Percentiles rank a stretch among this genome's conserved stretches.
Evolutionary conservation across 2,888 invertebrate genomes (phyloP).

Genomic region (Acrobeloides nanus): DNA sequence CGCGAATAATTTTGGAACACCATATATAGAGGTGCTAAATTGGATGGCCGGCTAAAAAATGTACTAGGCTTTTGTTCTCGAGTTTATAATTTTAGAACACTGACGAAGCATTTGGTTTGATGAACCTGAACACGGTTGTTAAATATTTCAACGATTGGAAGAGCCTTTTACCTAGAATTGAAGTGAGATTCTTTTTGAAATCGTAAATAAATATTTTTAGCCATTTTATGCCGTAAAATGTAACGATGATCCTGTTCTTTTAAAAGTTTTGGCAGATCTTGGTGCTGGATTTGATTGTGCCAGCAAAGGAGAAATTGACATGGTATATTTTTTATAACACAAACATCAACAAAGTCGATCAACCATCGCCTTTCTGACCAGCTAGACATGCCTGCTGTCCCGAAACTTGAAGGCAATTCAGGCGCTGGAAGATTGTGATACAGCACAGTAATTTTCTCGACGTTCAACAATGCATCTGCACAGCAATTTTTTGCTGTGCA

Average conservation of each 20-base stretch:
- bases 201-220: constrained; percentile 5
- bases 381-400: too few relatives aligned
- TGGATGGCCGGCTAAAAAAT: too few relatives aligned
- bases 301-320: constrained; percentile 64
- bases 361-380: too few relatives aligned
- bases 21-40: too few relatives aligned
- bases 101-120: constrained; percentile 16
- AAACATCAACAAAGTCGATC: too few relatives aligned
- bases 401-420: too few relatives aligned
- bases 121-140: constrained; percentile 19
- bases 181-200: background rate
- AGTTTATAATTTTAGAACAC: constrained; percentile 3
- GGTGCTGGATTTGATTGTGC: constrained; percentile 95
- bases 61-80: too few relatives aligned
- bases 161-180: constrained; percentile 8
- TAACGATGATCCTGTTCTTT: constrained; percentile 76
- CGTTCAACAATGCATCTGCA: constrained; percentile 10
- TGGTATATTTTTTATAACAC: constrained; percentile 6
- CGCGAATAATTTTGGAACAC: too few relatives aligned
- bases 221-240: constrained; percentile 76
- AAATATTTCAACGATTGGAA: constrained; percentile 14
- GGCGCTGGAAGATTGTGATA: background rate
- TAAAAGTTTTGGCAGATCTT: constrained; percentile 72
- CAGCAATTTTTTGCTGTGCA: too few relatives aligned
- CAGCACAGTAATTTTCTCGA: background rate